Percentiles rank a stretch among this genome's conserved stretches.
These are phyloP conservation scores for Pelodytes ibericus DNA, from an alignment of 2,797 vertebrate species.

Conservation along the genomic window DNA sequence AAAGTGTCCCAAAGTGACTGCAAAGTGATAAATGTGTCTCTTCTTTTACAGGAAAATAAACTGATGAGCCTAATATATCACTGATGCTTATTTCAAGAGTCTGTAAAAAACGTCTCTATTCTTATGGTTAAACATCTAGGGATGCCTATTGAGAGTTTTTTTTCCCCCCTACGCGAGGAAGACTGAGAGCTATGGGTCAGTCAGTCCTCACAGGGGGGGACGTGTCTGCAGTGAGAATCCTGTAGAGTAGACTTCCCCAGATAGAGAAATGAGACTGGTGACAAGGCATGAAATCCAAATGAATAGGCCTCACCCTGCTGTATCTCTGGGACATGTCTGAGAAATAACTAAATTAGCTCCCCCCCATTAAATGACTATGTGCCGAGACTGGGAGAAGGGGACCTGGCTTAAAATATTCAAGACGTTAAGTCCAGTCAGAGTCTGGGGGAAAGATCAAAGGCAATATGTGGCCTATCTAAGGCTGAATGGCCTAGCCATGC, in stretches of 20 bases:
- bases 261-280: constrained; percentile 65
- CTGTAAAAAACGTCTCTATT: constrained; percentile 10
- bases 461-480: constrained; percentile 19
- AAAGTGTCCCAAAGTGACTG: constrained; percentile 25
- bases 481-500: constrained; percentile 32
- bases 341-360: constrained; percentile 59
- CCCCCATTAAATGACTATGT: background rate
- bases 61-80: constrained; percentile 38
- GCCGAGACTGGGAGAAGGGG: constrained; percentile 28
- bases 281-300: constrained; percentile 71
- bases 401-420: constrained; percentile 47
- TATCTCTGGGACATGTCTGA: constrained; percentile 46
- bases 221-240: constrained; percentile 47
- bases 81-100: constrained; percentile 13
- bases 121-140: background rate
- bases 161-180: background rate
- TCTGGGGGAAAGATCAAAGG: constrained; percentile 47
- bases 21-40: constrained; percentile 28
- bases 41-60: constrained; percentile 22
- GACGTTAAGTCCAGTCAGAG: constrained; percentile 25
- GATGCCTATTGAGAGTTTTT: background rate
- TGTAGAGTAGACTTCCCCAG: constrained; percentile 47
- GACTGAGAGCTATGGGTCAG: background rate
- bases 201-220: background rate
- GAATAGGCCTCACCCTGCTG: constrained; percentile 63